Conservation (phyloP, 2,113 vertebrate genomes). For the Leptocoma aspasia region DNA sequence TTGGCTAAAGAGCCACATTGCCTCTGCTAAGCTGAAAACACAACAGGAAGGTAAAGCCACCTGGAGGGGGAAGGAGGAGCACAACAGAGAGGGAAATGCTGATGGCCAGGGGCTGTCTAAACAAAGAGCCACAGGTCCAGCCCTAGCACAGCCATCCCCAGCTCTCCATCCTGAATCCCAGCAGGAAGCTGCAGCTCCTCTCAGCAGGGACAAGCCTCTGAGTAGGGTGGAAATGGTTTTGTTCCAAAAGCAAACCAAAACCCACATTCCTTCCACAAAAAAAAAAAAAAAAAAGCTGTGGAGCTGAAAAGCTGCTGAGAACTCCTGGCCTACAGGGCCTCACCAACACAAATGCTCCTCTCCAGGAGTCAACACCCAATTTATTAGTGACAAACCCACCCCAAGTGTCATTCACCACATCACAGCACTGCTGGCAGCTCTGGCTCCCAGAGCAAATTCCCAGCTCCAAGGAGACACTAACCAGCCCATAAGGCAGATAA, state of each 20-base stretch:
- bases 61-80: neutral
- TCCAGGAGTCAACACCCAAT: neutral
- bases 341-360: neutral
- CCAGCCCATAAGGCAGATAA: neutral
- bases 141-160: neutral
- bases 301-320: neutral
- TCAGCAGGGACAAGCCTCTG: rapidly evolving
- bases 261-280: neutral
- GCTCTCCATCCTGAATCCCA: neutral
- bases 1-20: rapidly evolving
- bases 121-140: neutral
- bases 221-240: neutral
- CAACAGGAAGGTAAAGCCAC: neutral
- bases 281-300: neutral
- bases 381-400: neutral
- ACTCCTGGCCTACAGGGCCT: neutral
- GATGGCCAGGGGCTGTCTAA: neutral
- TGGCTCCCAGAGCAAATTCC: neutral
- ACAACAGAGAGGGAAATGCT: neutral
- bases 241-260: neutral
- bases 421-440: neutral
- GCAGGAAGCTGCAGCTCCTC: neutral
- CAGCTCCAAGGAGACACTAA: neutral
- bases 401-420: neutral
- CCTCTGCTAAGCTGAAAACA: neutral